These are phyloP conservation scores for Neodiprion lecontei DNA, from an alignment of 1,140 invertebrate genomes.

Conservation along the genomic window DNA sequence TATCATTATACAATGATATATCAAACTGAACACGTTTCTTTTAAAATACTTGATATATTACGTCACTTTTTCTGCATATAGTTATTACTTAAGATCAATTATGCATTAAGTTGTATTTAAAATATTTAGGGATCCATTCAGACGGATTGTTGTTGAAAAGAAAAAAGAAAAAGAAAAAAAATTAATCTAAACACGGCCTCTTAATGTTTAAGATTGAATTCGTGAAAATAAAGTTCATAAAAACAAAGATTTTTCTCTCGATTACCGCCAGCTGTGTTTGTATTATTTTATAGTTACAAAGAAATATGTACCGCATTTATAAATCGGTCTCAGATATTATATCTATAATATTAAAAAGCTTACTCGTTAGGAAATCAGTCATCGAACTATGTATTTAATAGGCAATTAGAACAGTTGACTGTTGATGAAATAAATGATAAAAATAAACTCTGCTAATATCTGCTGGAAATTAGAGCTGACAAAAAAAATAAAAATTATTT, in stretches of 20 bases:
- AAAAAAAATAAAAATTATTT: no score
- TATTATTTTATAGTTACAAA: no score
- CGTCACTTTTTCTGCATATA: background rate
- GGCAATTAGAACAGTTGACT: no score
- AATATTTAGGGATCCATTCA: conserved; percentile 2
- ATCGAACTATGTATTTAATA: no score
- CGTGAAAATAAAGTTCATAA: conserved; percentile 5
- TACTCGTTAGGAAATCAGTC: no score
- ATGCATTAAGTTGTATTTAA: conserved; percentile 7
- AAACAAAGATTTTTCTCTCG: background rate
- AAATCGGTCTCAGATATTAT: background rate
- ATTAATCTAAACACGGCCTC: background rate
- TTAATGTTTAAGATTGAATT: conserved; percentile 9
- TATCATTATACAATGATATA: background rate
- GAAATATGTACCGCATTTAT: background rate
- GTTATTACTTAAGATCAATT: background rate
- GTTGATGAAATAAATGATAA: no score
- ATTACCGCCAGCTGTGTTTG: no score
- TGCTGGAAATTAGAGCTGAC: no score
- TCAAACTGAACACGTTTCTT: conserved; percentile 1
- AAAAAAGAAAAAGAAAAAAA: background rate
- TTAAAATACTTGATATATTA: conserved; percentile 4
- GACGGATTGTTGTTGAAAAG: conserved; percentile 10
- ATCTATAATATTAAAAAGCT: no score
- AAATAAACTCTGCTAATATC: no score